Percentiles rank a stretch among this genome's conserved stretches.
phyloP scores from a whole-genome alignment of 1,140 invertebrate species.

The Nephila pilipes region DNA sequence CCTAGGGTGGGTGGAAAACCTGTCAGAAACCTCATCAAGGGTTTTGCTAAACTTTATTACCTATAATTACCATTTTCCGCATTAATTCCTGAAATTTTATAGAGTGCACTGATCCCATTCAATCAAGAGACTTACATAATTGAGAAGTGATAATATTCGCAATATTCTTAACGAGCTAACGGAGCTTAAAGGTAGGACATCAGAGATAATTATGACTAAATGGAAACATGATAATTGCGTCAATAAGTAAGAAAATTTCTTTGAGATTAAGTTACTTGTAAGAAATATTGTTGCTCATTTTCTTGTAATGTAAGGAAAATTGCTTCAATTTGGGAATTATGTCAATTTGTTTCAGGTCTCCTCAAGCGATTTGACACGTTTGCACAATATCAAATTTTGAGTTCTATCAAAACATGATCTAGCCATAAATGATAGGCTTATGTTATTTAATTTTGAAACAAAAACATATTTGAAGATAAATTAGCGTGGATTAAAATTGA shows the following conservation, averaged over 20 bases:
- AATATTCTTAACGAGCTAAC: constrained; percentile 36
- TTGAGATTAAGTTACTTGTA: not conserved
- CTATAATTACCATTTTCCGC: constrained; percentile 61
- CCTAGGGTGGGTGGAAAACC: not conserved
- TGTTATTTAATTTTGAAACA: no score
- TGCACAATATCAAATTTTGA: no score
- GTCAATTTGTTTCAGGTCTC: no score
- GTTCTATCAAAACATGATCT: no score
- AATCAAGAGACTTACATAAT: constrained; percentile 53
- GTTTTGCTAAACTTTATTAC: constrained; percentile 68
- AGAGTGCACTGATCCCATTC: constrained; percentile 39
- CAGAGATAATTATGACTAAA: not conserved
- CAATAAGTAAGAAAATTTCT: not conserved
- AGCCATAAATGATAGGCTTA: no score
- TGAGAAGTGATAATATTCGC: constrained; percentile 55
- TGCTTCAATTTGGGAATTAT: no score
- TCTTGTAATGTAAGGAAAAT: no score
- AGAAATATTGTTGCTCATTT: no score
- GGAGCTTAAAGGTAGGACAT: no score
- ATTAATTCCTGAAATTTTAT: constrained; percentile 17
- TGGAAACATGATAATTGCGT: not conserved
- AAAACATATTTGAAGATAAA: no score
- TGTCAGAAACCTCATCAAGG: constrained; percentile 47
- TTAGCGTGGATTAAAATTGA: no score
- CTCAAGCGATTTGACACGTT: no score